phyloP scores from a whole-genome alignment of 2,113 vertebrate species.

The Macquaria australasica region DNA sequence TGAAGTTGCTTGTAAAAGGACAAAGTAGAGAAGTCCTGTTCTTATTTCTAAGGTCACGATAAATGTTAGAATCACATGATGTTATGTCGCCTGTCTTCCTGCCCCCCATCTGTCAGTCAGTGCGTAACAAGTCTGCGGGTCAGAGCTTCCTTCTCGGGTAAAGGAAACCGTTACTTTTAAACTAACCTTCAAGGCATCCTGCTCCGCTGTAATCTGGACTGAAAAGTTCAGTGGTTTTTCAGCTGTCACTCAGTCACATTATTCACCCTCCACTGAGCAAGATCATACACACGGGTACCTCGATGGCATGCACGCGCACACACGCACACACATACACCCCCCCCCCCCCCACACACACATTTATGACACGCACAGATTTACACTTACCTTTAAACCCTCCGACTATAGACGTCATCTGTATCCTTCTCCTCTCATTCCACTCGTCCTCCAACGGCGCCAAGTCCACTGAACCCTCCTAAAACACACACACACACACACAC shows the following conservation, averaged over 20 bases:
- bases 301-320: not conserved
- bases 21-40: not conserved
- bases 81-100: not conserved
- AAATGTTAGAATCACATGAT: not conserved
- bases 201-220: constrained; percentile 92
- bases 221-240: constrained; percentile 99
- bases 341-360: constrained; percentile 11
- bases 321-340: constrained; percentile 13
- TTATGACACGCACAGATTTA: not conserved
- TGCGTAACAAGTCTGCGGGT: constrained; percentile 52
- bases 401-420: constrained; percentile 92
- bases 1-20: not conserved
- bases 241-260: constrained; percentile 96
- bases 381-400: constrained; percentile 93
- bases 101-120: constrained; percentile 14
- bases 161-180: constrained; percentile 79
- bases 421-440: constrained; percentile 95
- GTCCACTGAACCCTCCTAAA: constrained; percentile 91
- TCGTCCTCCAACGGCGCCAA: constrained; percentile 90
- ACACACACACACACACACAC: constrained; percentile 84
- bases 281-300: constrained; percentile 65
- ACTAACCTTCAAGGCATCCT: constrained; percentile 85
- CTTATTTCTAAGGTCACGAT: not conserved
- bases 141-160: constrained; percentile 33
- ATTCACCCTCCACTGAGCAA: constrained; percentile 86